Evolutionary conservation across 2,888 invertebrate species (phyloP).

Genomic region (Agrochola lychnidis): DNA sequence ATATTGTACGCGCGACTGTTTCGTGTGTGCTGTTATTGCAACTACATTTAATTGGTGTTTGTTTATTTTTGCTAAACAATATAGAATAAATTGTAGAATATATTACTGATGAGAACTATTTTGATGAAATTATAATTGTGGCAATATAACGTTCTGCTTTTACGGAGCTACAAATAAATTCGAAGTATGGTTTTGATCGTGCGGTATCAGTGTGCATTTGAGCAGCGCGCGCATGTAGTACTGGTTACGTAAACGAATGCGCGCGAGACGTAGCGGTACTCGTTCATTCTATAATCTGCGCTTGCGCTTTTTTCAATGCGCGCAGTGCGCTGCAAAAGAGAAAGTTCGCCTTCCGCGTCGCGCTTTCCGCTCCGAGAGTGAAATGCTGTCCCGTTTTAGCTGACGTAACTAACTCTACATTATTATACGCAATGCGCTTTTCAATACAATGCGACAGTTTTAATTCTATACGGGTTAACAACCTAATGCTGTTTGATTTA

Average conservation of each 20-base stretch:
- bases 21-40: conserved; percentile 79
- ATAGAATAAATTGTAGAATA: conserved; percentile 60
- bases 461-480: conserved; percentile 58
- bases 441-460: conserved; percentile 63
- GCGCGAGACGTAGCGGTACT: conserved; percentile 68
- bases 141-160: conserved; percentile 33
- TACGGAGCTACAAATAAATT: conserved; percentile 29
- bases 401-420: conserved; percentile 85
- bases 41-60: conserved; percentile 77
- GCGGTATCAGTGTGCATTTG: conserved; percentile 49
- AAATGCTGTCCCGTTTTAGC: conserved; percentile 89
- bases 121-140: conserved; percentile 35
- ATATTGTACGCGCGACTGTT: conserved; percentile 81
- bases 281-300: conserved; percentile 74
- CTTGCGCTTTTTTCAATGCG: conserved; percentile 73
- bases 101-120: conserved; percentile 53
- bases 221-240: conserved; percentile 57
- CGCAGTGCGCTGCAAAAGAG: conserved; percentile 85
- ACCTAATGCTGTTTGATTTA: conserved; percentile 47
- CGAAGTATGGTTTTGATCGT: conserved; percentile 37
- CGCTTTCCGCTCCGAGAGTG: conserved; percentile 89
- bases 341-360: conserved; percentile 89
- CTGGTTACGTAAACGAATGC: conserved; percentile 66
- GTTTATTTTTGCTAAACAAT: conserved; percentile 73
- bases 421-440: conserved; percentile 74